A percentile compares a stretch with the other conserved stretches of the same genome.
phyloP scores from a whole-genome alignment of 2,797 vertebrate genomes.

The Sebastes nivosus region DNA sequence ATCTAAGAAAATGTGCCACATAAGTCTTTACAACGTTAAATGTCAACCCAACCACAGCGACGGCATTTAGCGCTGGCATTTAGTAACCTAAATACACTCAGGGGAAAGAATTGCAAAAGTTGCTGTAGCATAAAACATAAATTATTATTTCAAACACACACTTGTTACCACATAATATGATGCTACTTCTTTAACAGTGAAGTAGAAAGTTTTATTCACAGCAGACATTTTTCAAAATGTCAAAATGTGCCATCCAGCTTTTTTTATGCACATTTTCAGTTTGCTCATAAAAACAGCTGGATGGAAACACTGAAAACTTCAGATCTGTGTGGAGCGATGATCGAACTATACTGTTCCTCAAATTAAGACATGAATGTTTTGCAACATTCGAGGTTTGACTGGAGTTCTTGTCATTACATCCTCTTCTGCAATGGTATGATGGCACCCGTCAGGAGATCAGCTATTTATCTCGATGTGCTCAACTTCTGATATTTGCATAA shows the following conservation, averaged over 20 bases:
- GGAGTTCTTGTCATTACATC: neutral
- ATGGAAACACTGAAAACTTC: neutral
- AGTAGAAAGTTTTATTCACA: neutral
- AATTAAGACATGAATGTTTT: neutral
- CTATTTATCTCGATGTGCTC: neutral
- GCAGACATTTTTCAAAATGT: neutral
- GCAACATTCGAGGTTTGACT: neutral
- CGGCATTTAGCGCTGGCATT: neutral
- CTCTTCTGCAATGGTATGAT: neutral
- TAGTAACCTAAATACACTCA: neutral
- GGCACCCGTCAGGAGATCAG: neutral
- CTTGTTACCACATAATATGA: neutral
- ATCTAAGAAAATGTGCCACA: neutral
- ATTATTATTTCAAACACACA: neutral
- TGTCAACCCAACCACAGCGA: neutral
- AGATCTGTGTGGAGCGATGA: neutral
- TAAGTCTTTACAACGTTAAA: neutral
- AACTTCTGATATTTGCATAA: neutral
- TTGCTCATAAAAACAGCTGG: neutral
- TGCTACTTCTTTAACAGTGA: neutral
- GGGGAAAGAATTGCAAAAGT: neutral
- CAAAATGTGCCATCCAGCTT: neutral
- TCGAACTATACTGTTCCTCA: neutral
- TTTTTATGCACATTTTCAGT: neutral
- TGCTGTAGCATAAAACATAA: neutral